phyloP scores from a whole-genome alignment of 2,113 vertebrate species.

The Macrotus californicus region DNA sequence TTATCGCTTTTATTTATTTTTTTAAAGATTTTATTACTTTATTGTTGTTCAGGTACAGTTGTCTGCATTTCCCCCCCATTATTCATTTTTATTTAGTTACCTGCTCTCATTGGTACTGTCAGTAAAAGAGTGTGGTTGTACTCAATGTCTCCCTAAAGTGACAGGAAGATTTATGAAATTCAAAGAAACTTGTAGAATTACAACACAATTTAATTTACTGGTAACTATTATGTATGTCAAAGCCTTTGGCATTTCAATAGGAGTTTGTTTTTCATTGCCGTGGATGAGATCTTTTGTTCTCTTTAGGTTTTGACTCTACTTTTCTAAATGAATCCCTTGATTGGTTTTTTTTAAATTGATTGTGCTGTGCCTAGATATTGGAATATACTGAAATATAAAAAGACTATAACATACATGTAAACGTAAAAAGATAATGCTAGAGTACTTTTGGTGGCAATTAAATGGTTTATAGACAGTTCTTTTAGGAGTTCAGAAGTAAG shows the following conservation, averaged over 20 bases:
- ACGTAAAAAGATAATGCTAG: conserved; percentile 16
- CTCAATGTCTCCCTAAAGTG: background rate
- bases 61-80: too few relatives aligned
- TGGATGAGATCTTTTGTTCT: conserved; percentile 5
- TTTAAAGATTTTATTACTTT: too few relatives aligned
- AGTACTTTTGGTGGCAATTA: conserved; percentile 21
- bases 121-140: background rate
- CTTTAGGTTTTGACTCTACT: background rate
- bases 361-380: conserved; percentile 12
- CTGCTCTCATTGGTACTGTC: background rate
- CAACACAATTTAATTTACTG: background rate
- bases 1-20: too few relatives aligned
- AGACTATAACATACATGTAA: background rate
- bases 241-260: background rate
- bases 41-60: too few relatives aligned
- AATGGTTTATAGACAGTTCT: background rate
- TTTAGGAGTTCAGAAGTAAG: background rate
- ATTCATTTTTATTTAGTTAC: background rate
- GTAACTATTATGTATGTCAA: background rate
- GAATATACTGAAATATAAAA: conserved; percentile 17
- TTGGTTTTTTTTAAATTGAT: conserved; percentile 29
- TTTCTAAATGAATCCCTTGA: conserved; percentile 13
- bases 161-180: background rate
- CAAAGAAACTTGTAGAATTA: background rate
- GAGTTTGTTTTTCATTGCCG: background rate